Conservation (phyloP, 1,140 invertebrate genomes). For the Stegodyphus dumicola region DNA sequence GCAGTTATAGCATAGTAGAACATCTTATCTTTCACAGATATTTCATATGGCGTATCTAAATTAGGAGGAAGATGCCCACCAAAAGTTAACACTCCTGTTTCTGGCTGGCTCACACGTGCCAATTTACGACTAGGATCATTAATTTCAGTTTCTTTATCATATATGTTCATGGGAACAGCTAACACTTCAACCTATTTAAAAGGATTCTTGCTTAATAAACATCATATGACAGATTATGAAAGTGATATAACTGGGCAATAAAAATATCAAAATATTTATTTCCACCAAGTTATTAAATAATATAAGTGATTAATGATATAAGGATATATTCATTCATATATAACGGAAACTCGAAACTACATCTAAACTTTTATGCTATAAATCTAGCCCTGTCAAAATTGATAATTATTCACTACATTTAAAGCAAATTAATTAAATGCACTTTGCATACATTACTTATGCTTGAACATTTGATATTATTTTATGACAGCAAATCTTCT, state of each 20-base stretch:
- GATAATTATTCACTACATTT: no score
- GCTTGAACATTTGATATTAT: no score
- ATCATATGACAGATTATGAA: neutral
- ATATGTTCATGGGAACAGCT: slow-evolving; percentile 76
- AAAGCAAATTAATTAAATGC: no score
- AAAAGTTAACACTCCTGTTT: slow-evolving; percentile 75
- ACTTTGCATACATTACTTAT: no score
- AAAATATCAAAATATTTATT: no score
- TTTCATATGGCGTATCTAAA: slow-evolving; percentile 84
- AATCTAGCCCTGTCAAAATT: no score
- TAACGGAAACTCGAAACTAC: no score
- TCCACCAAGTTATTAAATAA: no score
- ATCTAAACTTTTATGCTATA: no score
- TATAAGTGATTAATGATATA: no score
- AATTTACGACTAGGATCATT: slow-evolving; percentile 68
- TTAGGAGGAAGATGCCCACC: slow-evolving; percentile 77
- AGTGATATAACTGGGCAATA: neutral
- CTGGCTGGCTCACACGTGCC: slow-evolving; percentile 73
- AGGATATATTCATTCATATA: no score
- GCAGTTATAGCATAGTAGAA: slow-evolving; percentile 93
- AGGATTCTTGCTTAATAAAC: neutral
- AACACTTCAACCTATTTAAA: slow-evolving; percentile 76
- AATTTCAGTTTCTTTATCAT: slow-evolving; percentile 69
- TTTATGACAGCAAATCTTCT: no score
- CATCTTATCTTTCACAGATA: slow-evolving; percentile 90